These are phyloP conservation scores for Malacosoma neustria DNA, from an alignment of 2,888 invertebrate species.

Conservation along the genomic window DNA sequence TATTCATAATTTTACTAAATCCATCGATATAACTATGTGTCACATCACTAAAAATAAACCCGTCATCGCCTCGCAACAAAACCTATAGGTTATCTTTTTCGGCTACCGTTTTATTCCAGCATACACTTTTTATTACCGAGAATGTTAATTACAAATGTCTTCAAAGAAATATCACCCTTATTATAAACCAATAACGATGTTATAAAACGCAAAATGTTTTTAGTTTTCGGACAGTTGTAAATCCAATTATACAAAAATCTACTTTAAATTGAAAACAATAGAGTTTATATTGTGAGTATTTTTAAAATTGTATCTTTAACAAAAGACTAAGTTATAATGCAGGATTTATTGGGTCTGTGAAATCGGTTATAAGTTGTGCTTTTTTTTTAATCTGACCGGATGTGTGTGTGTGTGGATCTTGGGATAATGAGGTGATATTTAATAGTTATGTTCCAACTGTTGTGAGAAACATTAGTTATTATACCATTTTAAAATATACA, in stretches of 20 bases:
- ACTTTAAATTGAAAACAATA: no score
- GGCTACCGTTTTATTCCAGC: conserved; percentile 58
- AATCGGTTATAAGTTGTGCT: conserved; percentile 34
- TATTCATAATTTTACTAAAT: no score
- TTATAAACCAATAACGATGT: conserved; percentile 1
- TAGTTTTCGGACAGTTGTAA: neutral
- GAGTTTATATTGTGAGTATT: neutral
- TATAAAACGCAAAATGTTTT: conserved; percentile 7
- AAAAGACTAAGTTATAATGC: conserved; percentile 21
- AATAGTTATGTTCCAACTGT: conserved; percentile 3
- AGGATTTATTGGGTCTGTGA: conserved; percentile 50
- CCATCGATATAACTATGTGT: conserved; percentile 3
- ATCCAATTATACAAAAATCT: neutral
- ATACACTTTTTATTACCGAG: neutral
- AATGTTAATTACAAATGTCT: neutral
- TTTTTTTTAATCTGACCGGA: conserved; percentile 31
- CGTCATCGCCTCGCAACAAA: conserved; percentile 50
- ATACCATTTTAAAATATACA: no score
- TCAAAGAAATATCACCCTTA: conserved; percentile 4
- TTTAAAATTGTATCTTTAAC: neutral
- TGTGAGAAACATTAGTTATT: no score
- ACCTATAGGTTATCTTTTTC: conserved; percentile 56
- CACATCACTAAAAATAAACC: conserved; percentile 26
- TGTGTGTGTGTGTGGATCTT: conserved; percentile 9
- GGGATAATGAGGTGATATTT: conserved; percentile 21